phyloP scores from a whole-genome alignment of 2,888 invertebrate genomes.

The Melinaea marsaeus region DNA sequence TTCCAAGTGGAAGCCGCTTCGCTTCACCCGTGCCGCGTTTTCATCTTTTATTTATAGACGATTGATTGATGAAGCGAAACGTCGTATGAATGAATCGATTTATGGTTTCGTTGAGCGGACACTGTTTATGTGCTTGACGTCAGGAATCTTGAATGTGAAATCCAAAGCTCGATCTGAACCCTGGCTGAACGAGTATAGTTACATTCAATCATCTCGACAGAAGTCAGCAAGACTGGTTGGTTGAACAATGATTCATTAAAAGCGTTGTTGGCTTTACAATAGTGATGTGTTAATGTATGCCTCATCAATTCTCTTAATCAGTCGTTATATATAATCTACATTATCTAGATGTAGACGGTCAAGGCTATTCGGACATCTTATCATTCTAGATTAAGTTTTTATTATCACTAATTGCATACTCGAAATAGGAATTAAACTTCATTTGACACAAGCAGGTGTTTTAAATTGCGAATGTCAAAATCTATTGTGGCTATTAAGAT shows the following conservation, averaged over 20 bases:
- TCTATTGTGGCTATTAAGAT: constrained; percentile 34
- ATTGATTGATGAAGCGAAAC: constrained; percentile 70
- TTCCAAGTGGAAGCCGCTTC: constrained; percentile 52
- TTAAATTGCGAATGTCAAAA: constrained; percentile 22
- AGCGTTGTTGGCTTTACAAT: constrained; percentile 14
- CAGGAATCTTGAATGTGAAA: constrained; percentile 57
- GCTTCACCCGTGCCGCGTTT: constrained; percentile 49
- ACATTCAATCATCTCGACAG: constrained; percentile 4
- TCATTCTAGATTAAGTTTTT: constrained; percentile 4
- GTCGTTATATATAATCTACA: constrained; percentile 15
- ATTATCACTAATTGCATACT: constrained; percentile 5
- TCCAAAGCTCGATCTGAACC: constrained; percentile 29
- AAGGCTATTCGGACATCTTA: constrained; percentile 6
- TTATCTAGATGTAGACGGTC: constrained; percentile 10
- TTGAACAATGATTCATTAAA: constrained; percentile 14
- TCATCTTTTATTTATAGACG: constrained; percentile 70
- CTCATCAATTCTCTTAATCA: constrained; percentile 18
- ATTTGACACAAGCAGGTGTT: constrained; percentile 32
- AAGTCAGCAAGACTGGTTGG: constrained; percentile 2
- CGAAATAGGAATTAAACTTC: constrained; percentile 21
- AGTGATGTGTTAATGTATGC: constrained; percentile 16
- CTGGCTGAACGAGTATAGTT: not conserved
- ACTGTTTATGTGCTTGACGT: constrained; percentile 67
- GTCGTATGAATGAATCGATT: constrained; percentile 72
- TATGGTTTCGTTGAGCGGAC: constrained; percentile 60